A percentile compares a stretch with the other conserved stretches of the same genome.
Conservation (phyloP, 2,888 invertebrate genomes). For the Lasiommata megera region DNA sequence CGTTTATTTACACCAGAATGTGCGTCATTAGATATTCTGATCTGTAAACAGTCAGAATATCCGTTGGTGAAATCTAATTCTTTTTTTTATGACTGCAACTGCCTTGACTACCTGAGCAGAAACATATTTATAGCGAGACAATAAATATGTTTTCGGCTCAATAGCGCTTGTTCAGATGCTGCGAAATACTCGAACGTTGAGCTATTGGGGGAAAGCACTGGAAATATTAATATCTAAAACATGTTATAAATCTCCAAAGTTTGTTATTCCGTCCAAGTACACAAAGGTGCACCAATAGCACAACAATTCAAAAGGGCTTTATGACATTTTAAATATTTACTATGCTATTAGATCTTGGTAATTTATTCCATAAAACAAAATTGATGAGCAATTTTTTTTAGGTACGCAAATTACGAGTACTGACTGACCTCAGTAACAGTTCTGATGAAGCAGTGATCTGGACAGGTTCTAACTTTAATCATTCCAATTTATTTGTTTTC, state of each 20-base stretch:
- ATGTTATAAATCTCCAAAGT: background rate
- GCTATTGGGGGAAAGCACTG: background rate
- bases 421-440: too few species aligned
- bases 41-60: background rate
- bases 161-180: background rate
- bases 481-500: conserved; percentile 6
- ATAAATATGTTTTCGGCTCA: background rate
- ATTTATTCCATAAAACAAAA: too few species aligned
- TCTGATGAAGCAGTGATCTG: background rate
- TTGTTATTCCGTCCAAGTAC: background rate
- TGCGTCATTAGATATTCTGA: background rate
- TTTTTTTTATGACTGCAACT: background rate
- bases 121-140: background rate
- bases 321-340: too few species aligned
- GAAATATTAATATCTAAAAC: background rate
- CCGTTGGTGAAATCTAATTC: background rate
- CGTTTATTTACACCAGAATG: background rate
- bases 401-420: too few species aligned
- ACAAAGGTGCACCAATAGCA: background rate
- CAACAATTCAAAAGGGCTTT: background rate
- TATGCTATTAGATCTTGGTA: too few species aligned
- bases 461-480: conserved; percentile 4
- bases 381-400: too few species aligned
- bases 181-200: background rate
- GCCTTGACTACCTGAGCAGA: background rate